Base-by-base conservation (phyloP, 2,797 vertebrate species). In the Nyctalus aviator region DNA sequence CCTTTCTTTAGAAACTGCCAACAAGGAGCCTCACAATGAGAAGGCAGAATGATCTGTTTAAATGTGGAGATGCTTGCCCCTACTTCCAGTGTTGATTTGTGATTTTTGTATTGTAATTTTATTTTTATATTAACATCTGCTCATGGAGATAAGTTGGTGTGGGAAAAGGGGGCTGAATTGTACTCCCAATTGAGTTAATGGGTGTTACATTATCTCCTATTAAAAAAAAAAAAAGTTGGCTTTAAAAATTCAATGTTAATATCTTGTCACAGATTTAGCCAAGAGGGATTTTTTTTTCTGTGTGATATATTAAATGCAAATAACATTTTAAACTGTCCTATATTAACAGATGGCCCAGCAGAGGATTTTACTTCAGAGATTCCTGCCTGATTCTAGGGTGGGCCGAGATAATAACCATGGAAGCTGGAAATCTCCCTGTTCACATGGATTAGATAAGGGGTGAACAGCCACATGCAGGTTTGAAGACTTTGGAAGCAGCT, bases 231-330 rank as follows among this genome's bases (percentile, higher is more conserved):
- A 72, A 72, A 27, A 32, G 81, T 30, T 37, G 77, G 75, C 78
- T 91, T 86, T 87, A 95, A 77, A 97, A 95, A 85, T 96, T 96
- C 88, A 94, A 59, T 92, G 86, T 92, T 94, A 68, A 76, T 96
- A 94, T 95, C 75, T 95, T 94, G 87, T 84, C 37, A 89, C 83
- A 97, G 84, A 83, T 92, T 96, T 97, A 7, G 35, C 78, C 89
- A 35, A 86, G 90, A 92, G 96, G 96, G 41, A 96, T 84, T 92
- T 95, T 41, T 41, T 41, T 32, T 2, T 0, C 69, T 79, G 11
- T 13, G 57, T 87, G 90, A 85, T 94, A 48, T 1, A 1, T 50
- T 27, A 97, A 95, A 94, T 85, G 91, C 48, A 94, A 97, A 94
- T 94, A 88, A 87, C 87, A 93, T 88, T 92, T 95, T 97, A 92